A percentile compares a stretch with the other conserved stretches of the same genome.
phyloP scores from a whole-genome alignment of 1,140 invertebrate species.

The Cylas formicarius region DNA sequence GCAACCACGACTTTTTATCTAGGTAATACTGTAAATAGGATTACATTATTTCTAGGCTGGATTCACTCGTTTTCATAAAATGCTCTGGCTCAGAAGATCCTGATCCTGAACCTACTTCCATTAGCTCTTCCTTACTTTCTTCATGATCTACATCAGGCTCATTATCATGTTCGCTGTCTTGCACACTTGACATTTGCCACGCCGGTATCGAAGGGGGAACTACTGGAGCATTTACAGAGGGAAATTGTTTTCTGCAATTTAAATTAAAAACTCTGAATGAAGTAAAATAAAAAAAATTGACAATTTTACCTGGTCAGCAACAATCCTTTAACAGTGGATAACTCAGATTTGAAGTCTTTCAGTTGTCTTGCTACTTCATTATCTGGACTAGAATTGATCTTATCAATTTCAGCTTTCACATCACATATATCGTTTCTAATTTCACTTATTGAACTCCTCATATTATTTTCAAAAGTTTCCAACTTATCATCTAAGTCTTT shows the following conservation, averaged over 20 bases:
- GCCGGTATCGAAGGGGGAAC: conserved; percentile 66
- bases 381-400: conserved; percentile 45
- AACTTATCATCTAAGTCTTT: conserved; percentile 52
- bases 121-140: conserved; percentile 36
- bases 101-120: conserved; percentile 45
- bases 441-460: conserved; percentile 54
- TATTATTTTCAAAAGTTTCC: conserved; percentile 56
- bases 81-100: conserved; percentile 59
- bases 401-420: conserved; percentile 51
- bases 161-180: conserved; percentile 27
- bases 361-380: conserved; percentile 52
- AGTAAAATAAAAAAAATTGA: conserved; percentile 19
- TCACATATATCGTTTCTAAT: conserved; percentile 52
- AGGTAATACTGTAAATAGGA: no score
- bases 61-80: conserved; percentile 60
- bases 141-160: conserved; percentile 29
- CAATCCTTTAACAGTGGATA: conserved; percentile 69
- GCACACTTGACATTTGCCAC: conserved; percentile 61
- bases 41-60: conserved; percentile 63
- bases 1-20: no score
- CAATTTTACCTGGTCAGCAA: conserved; percentile 58
- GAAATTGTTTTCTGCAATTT: conserved; percentile 62
- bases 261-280: conserved; percentile 14
- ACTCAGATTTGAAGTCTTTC: conserved; percentile 63
- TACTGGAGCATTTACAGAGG: conserved; percentile 48